A percentile compares a stretch with the other conserved stretches of the same genome.
Conservation (phyloP, 1,140 invertebrate species). For the Triops cancriformis region DNA sequence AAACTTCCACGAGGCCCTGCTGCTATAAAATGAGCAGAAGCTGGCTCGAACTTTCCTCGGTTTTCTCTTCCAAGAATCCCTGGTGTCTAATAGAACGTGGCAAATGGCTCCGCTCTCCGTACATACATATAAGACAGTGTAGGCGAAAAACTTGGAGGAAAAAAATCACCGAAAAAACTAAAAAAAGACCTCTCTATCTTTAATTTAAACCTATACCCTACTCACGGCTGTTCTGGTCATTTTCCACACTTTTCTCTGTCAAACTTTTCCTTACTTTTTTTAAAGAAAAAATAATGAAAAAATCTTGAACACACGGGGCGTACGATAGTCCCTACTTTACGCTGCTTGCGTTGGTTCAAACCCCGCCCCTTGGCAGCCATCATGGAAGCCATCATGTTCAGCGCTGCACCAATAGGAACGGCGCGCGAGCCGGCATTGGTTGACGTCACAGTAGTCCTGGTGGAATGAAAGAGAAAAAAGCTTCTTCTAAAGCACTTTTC, state of each 20-base stretch:
- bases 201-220: neutral
- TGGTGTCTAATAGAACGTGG: neutral
- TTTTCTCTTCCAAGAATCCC: neutral
- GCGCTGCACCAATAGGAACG: neutral
- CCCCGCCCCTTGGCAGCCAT: neutral
- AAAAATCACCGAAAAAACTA: neutral
- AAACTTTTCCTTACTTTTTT: neutral
- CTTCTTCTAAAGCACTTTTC: neutral
- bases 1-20: neutral
- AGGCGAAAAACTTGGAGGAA: neutral
- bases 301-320: neutral
- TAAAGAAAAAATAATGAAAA: neutral
- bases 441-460: neutral
- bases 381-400: neutral
- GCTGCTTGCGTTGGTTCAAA: neutral
- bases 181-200: neutral
- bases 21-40: neutral
- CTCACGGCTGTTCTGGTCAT: neutral
- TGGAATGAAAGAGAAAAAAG: neutral
- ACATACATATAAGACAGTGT: neutral
- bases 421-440: neutral
- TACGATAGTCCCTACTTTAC: neutral
- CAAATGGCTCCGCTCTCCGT: neutral
- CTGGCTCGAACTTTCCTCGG: neutral
- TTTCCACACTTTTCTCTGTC: neutral